Conservation (phyloP, 2,113 vertebrate genomes). For the Prunella fulvescens region DNA sequence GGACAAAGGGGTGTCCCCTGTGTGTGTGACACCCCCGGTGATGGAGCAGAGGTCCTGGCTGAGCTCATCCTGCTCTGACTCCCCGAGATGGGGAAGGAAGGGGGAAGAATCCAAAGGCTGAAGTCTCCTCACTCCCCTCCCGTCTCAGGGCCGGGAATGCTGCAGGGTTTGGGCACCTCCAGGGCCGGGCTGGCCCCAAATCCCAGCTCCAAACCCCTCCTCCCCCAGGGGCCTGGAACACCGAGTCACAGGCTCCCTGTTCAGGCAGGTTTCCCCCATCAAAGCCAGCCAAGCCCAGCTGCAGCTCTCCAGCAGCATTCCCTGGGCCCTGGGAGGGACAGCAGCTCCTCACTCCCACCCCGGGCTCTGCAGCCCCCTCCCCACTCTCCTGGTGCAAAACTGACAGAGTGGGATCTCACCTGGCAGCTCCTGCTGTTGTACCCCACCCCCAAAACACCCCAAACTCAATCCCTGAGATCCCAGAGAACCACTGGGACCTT, state of each 20-base stretch:
- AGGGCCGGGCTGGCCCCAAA: background rate
- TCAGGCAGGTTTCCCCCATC: background rate
- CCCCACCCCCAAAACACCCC: background rate
- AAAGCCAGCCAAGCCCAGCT: background rate
- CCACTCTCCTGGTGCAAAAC: fast-evolving
- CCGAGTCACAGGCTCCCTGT: background rate
- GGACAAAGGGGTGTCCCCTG: background rate
- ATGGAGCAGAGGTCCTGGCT: background rate
- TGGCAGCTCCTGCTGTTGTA: background rate
- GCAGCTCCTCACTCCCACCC: fast-evolving
- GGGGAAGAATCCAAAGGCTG: fast-evolving
- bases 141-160: fast-evolving
- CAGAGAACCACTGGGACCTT: background rate
- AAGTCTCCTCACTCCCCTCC: background rate
- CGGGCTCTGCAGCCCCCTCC: fast-evolving
- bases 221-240: background rate
- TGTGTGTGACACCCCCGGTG: fast-evolving
- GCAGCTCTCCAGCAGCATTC: background rate
- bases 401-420: fast-evolving
- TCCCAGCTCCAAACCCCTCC: background rate
- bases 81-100: background rate
- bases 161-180: background rate
- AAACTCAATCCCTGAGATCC: fast-evolving
- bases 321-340: background rate
- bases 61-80: background rate